Percentiles rank a stretch among this genome's conserved stretches.
These are phyloP conservation scores for Elegia similella DNA, from an alignment of 2,888 invertebrate species.

Conservation along the genomic window DNA sequence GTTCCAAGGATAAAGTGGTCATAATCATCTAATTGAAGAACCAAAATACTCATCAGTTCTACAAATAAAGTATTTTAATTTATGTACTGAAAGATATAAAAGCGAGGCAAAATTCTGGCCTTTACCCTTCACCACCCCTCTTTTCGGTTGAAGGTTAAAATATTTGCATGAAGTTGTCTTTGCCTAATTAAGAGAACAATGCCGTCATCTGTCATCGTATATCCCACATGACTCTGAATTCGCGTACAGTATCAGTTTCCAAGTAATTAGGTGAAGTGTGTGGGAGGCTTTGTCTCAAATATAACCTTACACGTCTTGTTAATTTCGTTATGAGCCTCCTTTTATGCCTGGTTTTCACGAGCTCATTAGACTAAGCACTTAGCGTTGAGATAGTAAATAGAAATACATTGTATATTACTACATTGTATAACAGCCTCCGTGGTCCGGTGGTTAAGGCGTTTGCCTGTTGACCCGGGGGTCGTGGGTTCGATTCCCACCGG, in stretches of 20 bases:
- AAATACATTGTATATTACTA: too few relatives aligned
- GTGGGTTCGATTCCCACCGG: too few relatives aligned
- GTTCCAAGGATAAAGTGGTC: too few relatives aligned
- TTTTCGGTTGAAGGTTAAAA: background rate
- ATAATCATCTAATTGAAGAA: too few relatives aligned
- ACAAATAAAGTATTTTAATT: too few relatives aligned
- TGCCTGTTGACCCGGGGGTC: too few relatives aligned
- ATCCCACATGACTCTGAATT: background rate
- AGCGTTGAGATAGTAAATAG: background rate
- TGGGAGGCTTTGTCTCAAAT: background rate
- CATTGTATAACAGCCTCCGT: too few relatives aligned
- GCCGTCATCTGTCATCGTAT: background rate
- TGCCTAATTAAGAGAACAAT: background rate
- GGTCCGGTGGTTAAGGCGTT: too few relatives aligned
- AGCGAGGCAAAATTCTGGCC: too few relatives aligned
- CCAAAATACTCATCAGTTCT: too few relatives aligned
- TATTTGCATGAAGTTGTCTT: background rate
- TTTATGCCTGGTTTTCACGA: background rate
- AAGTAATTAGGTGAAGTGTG: slow-evolving; percentile 1
- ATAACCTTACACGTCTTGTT: background rate
- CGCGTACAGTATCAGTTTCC: background rate
- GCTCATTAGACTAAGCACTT: background rate
- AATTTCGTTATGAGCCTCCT: background rate
- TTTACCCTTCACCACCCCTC: too few relatives aligned
- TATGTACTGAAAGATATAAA: too few relatives aligned